These are phyloP conservation scores for Actinemys pallida DNA, from an alignment of 2,113 vertebrate genomes.

Conservation along the genomic window DNA sequence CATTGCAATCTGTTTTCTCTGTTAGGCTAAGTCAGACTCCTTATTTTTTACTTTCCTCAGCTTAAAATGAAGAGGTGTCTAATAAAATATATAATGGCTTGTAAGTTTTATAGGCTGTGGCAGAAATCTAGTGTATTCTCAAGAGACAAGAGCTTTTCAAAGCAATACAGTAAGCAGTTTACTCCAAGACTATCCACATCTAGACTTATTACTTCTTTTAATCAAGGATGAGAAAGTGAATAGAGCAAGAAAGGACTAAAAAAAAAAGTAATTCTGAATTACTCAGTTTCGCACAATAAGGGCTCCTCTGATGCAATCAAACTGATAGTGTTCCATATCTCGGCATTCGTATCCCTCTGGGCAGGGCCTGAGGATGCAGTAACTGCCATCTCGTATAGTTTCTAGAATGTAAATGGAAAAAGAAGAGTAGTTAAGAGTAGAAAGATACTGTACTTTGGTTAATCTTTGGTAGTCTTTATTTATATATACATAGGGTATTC, in stretches of 20 bases:
- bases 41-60: not conserved
- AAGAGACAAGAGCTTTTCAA: not conserved
- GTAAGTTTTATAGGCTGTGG: not conserved
- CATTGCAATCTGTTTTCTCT: not conserved
- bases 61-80: constrained; percentile 31
- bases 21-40: not conserved
- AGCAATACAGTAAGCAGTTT: not conserved
- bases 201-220: not conserved
- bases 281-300: not conserved
- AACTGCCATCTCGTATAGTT: not conserved
- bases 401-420: not conserved
- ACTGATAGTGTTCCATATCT: not conserved
- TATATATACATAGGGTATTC: not conserved
- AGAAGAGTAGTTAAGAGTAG: not conserved
- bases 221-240: not conserved
- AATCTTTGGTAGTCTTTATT: too few species aligned
- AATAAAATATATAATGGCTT: constrained; percentile 26
- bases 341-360: not conserved
- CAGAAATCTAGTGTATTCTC: not conserved
- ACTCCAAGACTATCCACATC: not conserved
- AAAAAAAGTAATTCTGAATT: not conserved
- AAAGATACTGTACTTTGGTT: not conserved
- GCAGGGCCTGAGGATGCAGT: not conserved
- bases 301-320: not conserved
- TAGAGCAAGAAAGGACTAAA: not conserved